A percentile compares a stretch with the other conserved stretches of the same genome.
Evolutionary conservation across 2,113 vertebrate genomes (phyloP).

Genomic region (Nerophis ophidion): DNA sequence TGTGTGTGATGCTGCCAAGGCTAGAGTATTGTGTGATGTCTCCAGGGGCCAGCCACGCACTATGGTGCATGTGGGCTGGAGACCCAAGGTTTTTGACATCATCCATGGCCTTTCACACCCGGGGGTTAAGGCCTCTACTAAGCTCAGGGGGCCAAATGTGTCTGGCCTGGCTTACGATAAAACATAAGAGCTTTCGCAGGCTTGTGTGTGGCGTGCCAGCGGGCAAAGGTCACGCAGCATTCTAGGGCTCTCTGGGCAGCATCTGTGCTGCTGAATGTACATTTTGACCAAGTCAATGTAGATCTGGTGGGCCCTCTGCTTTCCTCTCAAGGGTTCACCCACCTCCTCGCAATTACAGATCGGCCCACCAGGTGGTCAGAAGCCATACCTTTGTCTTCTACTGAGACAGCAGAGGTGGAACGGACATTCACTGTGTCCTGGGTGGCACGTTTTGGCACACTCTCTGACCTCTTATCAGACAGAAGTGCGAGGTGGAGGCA

Average conservation of each 20-base stretch:
- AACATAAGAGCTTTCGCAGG: neutral
- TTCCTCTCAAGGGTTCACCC: neutral
- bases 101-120: neutral
- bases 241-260: neutral
- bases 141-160: neutral
- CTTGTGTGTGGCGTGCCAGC: neutral
- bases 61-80: neutral
- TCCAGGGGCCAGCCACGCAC: neutral
- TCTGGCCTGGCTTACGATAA: neutral
- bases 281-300: neutral
- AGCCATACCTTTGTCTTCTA: neutral
- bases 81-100: neutral
- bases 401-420: neutral
- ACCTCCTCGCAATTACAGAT: neutral
- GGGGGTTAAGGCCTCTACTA: neutral
- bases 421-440: neutral
- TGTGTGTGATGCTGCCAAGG: neutral
- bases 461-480: neutral
- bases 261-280: neutral
- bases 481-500: too few relatives aligned
- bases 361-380: constrained; percentile 2
- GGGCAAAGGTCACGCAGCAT: neutral
- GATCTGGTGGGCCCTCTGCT: neutral
- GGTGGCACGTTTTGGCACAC: neutral
- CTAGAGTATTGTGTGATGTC: neutral